Base-by-base conservation (phyloP, 23 tunicate genomes). In the Trididemnum nubilum region DNA sequence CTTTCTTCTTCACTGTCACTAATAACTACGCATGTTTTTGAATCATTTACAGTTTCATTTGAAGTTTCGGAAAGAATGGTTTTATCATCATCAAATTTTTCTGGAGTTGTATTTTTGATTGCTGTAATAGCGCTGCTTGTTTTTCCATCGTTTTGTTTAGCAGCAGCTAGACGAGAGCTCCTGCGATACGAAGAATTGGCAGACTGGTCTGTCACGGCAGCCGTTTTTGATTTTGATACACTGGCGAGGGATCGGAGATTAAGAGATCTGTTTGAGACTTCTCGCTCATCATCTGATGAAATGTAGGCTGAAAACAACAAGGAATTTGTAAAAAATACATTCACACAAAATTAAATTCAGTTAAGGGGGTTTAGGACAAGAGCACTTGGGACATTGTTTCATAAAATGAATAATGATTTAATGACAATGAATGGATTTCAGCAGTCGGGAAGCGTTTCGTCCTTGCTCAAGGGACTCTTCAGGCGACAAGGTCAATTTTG, bases 1-100 rank as follows among this genome's bases (percentile, higher is more conserved):
- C n/a, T n/a, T 49, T 49, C 57, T 21, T 61, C 67, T 12, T 61
- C 28, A 61, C 26, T 61, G 28, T 61, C 67, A 61, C 67, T 61
- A 12, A 12, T 26, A 22, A 61, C 29, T 21, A 61, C 29, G 3
- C 18, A 3, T 26, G 67, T 21, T 49, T 49, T 49, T 12, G 12
- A 12, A 21, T 22, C 29, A 5, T 22, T 22, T 12, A 61, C 67
- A 61, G 22, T 4, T 3, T 3, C 29, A 21, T 61, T 26, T 12
- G 18, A 5, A 61, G 67, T 24, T 61, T 15, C 22, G 22, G 28
- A 23, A 12, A 3, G 25, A n/a, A 22, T 26, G 5, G 5, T 26
- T 21, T 21, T 5, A 61, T 22, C 26, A 15, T 61, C 67, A 44
- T 44, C 54, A n/a, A n/a, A n/a, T n/a, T n/a, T n/a, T n/a, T n/a